Base-by-base conservation (phyloP, 2,888 invertebrate species). In the Ditula angustiorana region DNA sequence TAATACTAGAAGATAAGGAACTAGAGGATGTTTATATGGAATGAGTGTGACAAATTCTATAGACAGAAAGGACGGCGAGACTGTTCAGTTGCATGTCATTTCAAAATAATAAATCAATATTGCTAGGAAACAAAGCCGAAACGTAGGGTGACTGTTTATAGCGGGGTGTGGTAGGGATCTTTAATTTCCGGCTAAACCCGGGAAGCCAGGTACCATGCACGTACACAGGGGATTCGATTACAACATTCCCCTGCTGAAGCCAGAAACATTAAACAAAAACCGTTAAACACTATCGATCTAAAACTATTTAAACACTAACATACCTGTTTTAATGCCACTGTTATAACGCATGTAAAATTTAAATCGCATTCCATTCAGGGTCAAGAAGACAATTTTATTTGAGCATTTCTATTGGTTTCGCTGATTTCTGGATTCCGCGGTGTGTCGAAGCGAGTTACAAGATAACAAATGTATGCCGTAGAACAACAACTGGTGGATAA, bases 111-210 rank as follows among this genome's bases (percentile, higher is more conserved):
- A 66, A 80, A 90, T 91, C 90, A 78, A 90, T 91, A 82, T 85
- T 90, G 88, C 90, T 87, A 85, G 87, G 90, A 77, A 78, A 91
- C 91, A 74, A 78, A 77, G 80, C 75, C 71, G 75, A 79, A 84
- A 86, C 84, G 81, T 83, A 74, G 82, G 83, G 83, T 77, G 72
- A 69, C 75, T 70, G 70, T 73, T 69, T 72, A 73, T 73, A 76
- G 41, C 13, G 37, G 49, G 47, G 46, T 16, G 70, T 76, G 76
- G 79, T 81, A 82, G 85, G 89, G 87, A 81, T 85, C 84, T 82
- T 79, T 86, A 82, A 87, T 87, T 84, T 90, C 91, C 91, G 86
- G 85, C 77, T 83, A 76, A 77, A 80, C 73, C 72, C 75, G 75
- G 79, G 80, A 86, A 89, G 88, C 83, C 82, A 80, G 67, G 72